These are phyloP conservation scores for Montifringilla adamsi DNA, from an alignment of 2,113 vertebrate species.

Conservation along the genomic window DNA sequence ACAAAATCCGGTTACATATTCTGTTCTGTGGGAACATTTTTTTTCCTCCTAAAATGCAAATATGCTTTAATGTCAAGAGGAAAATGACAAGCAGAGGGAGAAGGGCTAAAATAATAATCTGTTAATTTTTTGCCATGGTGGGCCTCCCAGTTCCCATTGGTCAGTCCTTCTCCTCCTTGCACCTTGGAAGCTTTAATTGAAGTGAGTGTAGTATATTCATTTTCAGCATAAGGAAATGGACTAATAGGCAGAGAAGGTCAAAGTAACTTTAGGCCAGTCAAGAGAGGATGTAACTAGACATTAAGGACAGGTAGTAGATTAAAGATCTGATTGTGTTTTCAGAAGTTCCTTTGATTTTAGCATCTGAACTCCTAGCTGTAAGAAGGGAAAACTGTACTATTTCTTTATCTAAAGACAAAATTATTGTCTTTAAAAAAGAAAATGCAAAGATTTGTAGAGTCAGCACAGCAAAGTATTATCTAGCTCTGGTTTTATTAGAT, in stretches of 20 bases:
- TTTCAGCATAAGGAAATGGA: background rate
- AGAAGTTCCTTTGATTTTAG: background rate
- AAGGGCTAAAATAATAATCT: background rate
- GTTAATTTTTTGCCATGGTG: background rate
- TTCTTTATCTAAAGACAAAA: background rate
- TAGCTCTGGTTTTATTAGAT: background rate
- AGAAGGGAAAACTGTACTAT: background rate
- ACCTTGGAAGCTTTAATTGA: background rate
- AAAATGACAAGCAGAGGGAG: background rate
- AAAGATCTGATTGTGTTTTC: background rate
- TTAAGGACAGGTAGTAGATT: background rate
- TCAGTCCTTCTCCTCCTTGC: background rate
- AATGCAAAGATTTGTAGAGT: background rate
- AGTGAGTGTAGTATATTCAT: background rate
- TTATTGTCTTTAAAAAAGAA: background rate
- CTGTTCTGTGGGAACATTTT: background rate
- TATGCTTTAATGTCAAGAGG: background rate
- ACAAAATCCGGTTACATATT: background rate
- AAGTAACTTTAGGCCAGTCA: background rate
- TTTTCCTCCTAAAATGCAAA: background rate
- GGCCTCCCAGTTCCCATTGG: background rate
- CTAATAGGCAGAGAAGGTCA: background rate
- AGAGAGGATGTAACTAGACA: background rate
- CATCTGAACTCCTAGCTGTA: background rate
- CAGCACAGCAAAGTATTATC: background rate